Evolutionary conservation across 2,797 vertebrate species (phyloP), one percentile per base, ranked within the genome.

Genomic region (Taeniopygia guttata): DNA sequence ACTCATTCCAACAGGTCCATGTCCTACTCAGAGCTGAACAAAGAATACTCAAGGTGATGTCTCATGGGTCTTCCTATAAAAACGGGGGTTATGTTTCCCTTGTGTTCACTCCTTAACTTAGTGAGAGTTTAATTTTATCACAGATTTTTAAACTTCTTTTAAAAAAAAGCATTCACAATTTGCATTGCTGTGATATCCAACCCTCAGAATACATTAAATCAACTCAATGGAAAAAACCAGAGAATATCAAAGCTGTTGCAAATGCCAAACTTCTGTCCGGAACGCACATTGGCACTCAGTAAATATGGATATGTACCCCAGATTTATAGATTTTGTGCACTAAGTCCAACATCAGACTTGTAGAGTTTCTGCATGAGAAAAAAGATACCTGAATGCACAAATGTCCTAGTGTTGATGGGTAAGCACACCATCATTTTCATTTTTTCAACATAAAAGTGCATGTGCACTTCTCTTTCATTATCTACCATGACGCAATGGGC

Each of bases 191-290:
- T 64, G 74, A 77, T 72, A 90, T 27, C 42, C 67, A 94, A 45
- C 46, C 8, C 22, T 62, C 58, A 89, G 38, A 90, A 92, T 67
- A 77, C 34, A 51, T 67, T 77, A 90, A 87, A 89, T 82, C 56
- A 83, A 67, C 14, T 60, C 84, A 60, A 64, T 0, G 79, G 62
- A 58, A 94, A 82, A 86, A 87, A 88, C 0, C 32, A 88, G 60
- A 84, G 19, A 74, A 30, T 79, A 79, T 63, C 60, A 87, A 87
- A 92, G 82, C 79, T 74, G 34, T 25, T 87, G 60, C 38, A 87
- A 87, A 77, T 89, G 84, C 64, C 78, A 91, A 68, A 87, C 38
- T 92, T 89, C 87, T 77, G 52, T 43, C 42, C 89, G 81, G 84
- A 85, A 91, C 3, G 48, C 67, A 77, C 15, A 23, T 0, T 77